Evolutionary conservation across 2,113 vertebrate species (phyloP).

Genomic region (Dicaeum eximium): DNA sequence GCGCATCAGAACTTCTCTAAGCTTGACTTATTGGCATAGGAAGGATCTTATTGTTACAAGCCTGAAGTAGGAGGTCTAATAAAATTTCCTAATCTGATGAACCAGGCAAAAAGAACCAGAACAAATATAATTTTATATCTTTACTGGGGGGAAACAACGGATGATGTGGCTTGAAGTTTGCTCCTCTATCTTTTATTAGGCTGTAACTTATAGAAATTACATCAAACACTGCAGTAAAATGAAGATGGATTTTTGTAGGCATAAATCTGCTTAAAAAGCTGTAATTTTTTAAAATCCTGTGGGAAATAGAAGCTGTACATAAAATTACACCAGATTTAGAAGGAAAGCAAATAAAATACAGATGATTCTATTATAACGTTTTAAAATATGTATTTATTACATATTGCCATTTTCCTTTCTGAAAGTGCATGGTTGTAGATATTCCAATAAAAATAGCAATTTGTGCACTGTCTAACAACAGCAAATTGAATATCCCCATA

Average conservation of each 20-base stretch:
- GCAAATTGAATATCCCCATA: not conserved
- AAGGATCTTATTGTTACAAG: constrained; percentile 30
- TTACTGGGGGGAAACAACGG: not conserved
- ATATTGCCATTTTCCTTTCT: not conserved
- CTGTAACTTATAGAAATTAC: constrained; percentile 8
- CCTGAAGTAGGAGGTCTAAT: constrained; percentile 5
- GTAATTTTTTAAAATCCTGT: not conserved
- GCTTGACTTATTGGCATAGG: constrained; percentile 8
- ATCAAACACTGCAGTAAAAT: not conserved
- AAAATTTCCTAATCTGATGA: constrained; percentile 57
- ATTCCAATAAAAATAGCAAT: not conserved
- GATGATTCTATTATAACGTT: not conserved
- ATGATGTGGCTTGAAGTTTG: constrained; percentile 27
- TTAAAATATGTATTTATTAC: not conserved
- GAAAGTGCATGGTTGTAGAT: not conserved
- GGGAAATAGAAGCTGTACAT: constrained; percentile 1
- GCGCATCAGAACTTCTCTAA: constrained; percentile 21
- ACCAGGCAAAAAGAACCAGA: not conserved
- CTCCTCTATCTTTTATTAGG: constrained; percentile 8
- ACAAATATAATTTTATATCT: constrained; percentile 40
- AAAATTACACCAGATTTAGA: constrained; percentile 2
- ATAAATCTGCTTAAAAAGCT: constrained; percentile 11
- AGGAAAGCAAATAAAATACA: constrained; percentile 12
- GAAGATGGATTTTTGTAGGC: not conserved
- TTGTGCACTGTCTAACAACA: not conserved